Conservation (phyloP, 2,113 vertebrate genomes). For the Varanus salvator region DNA sequence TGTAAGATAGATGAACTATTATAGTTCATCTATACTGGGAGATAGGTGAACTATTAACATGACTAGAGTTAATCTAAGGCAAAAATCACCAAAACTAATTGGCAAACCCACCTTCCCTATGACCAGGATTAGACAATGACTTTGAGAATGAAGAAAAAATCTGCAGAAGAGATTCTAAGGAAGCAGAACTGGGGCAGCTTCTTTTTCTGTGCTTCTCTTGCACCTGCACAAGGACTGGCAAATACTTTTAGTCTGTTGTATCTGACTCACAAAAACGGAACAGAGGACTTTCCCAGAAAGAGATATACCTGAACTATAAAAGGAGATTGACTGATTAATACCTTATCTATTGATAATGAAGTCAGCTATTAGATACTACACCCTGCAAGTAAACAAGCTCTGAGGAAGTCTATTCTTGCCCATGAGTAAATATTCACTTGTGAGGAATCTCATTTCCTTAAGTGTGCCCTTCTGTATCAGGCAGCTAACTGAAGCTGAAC, state of each 20-base stretch:
- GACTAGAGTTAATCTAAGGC: no score
- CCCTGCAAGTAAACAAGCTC: no score
- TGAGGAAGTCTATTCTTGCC: no score
- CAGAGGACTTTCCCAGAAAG: accelerated
- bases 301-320: accelerated
- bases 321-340: accelerated
- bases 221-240: not conserved
- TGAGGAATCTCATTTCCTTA: no score
- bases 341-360: not conserved
- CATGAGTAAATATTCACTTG: no score
- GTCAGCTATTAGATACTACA: no score
- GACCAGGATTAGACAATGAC: not conserved
- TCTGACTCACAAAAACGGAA: accelerated
- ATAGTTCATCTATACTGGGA: no score
- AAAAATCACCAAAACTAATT: no score
- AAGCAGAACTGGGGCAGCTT: not conserved
- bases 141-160: not conserved
- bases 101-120: not conserved
- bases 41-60: no score
- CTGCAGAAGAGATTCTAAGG: not conserved
- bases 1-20: no score
- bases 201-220: not conserved
- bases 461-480: no score
- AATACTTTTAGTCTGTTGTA: not conserved
- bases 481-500: no score